phyloP scores from a whole-genome alignment of 2,888 invertebrate genomes.

The Himalopsyche tibetana region DNA sequence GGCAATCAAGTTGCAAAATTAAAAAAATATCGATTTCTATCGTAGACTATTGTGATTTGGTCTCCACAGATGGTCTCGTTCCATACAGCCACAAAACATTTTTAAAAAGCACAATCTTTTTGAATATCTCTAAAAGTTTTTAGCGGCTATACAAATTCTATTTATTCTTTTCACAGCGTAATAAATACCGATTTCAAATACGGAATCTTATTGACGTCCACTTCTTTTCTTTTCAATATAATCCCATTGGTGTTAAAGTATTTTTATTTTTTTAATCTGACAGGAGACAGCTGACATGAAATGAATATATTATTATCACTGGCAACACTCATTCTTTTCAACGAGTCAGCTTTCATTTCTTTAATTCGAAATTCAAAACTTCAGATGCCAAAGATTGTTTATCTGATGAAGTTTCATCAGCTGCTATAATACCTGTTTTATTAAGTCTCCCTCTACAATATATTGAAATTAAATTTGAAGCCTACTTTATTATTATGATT shows the following conservation, averaged over 20 bases:
- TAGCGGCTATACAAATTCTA: background rate
- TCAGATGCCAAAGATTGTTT: background rate
- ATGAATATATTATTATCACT: conserved; percentile 30
- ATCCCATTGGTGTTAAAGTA: background rate
- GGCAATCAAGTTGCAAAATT: background rate
- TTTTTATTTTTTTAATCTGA: background rate
- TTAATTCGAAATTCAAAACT: conserved; percentile 5
- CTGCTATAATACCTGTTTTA: too few relatives aligned
- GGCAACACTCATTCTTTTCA: conserved; percentile 22
- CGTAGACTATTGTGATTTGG: background rate
- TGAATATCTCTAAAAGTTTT: background rate
- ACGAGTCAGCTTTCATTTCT: conserved; percentile 9
- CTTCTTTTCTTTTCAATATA: conserved; percentile 1
- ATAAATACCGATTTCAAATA: conserved; percentile 25
- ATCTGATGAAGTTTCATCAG: background rate
- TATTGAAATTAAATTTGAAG: too few relatives aligned
- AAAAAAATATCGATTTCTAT: background rate
- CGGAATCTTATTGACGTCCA: conserved; percentile 1
- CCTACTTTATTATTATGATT: too few relatives aligned
- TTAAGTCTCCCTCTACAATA: too few relatives aligned
- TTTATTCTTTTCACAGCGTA: conserved; percentile 1
- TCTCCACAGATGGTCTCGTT: background rate
- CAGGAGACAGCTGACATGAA: conserved; percentile 15
- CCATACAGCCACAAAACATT: background rate
- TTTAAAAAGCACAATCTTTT: background rate